Base-by-base conservation (phyloP, 1,140 invertebrate genomes). In the Atta texana region DNA sequence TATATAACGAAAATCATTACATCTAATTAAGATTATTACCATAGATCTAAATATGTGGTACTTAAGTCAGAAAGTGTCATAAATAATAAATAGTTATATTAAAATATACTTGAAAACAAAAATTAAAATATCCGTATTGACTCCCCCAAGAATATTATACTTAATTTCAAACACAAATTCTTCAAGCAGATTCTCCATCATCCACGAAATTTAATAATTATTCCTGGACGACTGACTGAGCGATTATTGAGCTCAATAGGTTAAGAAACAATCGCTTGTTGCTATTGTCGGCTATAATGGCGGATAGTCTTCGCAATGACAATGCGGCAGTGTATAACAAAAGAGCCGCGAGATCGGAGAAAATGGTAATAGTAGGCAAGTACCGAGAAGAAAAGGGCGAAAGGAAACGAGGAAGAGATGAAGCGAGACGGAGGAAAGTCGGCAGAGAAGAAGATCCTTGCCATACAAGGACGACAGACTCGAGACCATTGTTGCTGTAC, bases 401-500 rank as follows among this genome's bases (percentile, higher is more conserved):
- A 31, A 28, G 55, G 31, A 28, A 24, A 75, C 16, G 18, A 34
- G 28, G 31, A 57, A 24, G 39, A 49, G 71, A 82, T 28, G 28
- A 63, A 49, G 76, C 24, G 59, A 80, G 80, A 85, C 44, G 64
- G 61, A 72, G 77, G 75, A 89, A 88, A 89, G 89, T 84, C 72
- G 59, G 69, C 55, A 51, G 51, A 31, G 80, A 77, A 74, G 78
- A 85, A 80, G 87, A 90, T 91, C 82, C 84, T 88, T 74, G 77
- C 81, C 53, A 21, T 68, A 61, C 64, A 88, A 88, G 87, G 72
- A 87, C 63, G 75, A 85, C 86, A 80, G 81, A 59, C 59, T 39
- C n/a, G 59, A 44, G 39, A 51, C 77, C 49, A 91, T 91, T 91
- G 90, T 90, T 81, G 77, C 64, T 16, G 55, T n/a, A 28, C 82